These are phyloP conservation scores for Channa maculata DNA, from an alignment of 2,113 vertebrate species.

Conservation along the genomic window DNA sequence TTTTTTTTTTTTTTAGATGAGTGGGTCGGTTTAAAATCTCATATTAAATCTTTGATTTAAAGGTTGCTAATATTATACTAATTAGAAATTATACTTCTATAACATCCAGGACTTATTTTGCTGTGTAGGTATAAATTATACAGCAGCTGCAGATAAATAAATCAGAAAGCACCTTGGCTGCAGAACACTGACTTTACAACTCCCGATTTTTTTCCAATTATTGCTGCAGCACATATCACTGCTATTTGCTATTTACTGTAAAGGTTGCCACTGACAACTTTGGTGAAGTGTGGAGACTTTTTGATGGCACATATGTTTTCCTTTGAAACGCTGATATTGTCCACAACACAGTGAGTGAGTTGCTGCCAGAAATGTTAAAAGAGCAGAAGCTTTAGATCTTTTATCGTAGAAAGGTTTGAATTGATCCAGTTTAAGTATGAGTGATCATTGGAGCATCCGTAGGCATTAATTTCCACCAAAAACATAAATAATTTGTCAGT, in stretches of 20 bases:
- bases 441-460: background rate
- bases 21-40: background rate
- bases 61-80: too few relatives aligned
- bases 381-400: background rate
- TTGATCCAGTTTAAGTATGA: background rate
- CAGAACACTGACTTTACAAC: background rate
- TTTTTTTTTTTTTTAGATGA: background rate
- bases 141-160: background rate
- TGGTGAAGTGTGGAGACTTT: background rate
- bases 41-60: background rate
- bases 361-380: background rate
- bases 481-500: background rate
- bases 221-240: background rate
- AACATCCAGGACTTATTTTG: background rate
- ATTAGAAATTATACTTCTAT: too few relatives aligned
- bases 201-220: slow-evolving; percentile 10
- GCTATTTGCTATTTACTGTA: slow-evolving; percentile 1
- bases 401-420: background rate
- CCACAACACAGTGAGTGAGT: background rate
- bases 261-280: background rate
- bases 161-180: background rate
- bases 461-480: background rate
- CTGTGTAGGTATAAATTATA: background rate
- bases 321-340: background rate
- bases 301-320: background rate